phyloP scores from a whole-genome alignment of 2,113 vertebrate genomes.

The Crotalus viridis region DNA sequence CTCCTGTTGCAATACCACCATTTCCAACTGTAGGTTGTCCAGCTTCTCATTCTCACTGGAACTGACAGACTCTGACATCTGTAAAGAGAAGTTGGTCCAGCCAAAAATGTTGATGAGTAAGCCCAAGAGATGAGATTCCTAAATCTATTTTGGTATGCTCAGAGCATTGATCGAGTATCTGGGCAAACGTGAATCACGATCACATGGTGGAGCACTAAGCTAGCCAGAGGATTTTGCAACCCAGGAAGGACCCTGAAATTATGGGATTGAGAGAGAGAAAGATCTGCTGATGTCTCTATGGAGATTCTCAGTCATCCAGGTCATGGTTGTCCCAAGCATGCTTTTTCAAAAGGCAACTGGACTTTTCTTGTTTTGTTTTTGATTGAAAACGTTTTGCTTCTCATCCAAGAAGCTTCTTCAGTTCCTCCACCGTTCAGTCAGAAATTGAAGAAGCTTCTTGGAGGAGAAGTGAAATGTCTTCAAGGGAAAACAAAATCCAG shows the following conservation, averaged over 20 bases:
- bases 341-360: too few relatives aligned
- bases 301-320: too few relatives aligned
- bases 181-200: background rate
- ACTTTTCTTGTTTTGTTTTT: too few relatives aligned
- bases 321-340: too few relatives aligned
- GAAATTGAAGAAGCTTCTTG: too few relatives aligned
- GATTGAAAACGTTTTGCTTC: too few relatives aligned
- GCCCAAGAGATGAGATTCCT: accelerated
- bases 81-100: background rate
- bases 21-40: slow-evolving; percentile 82
- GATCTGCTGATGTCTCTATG: too few relatives aligned
- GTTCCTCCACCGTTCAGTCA: too few relatives aligned
- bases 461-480: too few relatives aligned
- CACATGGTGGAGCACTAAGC: slow-evolving; percentile 8
- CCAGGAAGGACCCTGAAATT: background rate
- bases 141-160: background rate
- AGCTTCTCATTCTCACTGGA: slow-evolving; percentile 79
- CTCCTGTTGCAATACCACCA: slow-evolving; percentile 78
- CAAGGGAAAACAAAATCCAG: too few relatives aligned
- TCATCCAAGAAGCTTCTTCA: too few relatives aligned
- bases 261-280: background rate
- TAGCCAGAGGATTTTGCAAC: background rate
- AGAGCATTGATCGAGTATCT: accelerated
- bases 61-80: slow-evolving; percentile 78
- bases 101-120: background rate